Conservation (phyloP, 2,888 invertebrate genomes). For the Chrysolina haemoptera region DNA sequence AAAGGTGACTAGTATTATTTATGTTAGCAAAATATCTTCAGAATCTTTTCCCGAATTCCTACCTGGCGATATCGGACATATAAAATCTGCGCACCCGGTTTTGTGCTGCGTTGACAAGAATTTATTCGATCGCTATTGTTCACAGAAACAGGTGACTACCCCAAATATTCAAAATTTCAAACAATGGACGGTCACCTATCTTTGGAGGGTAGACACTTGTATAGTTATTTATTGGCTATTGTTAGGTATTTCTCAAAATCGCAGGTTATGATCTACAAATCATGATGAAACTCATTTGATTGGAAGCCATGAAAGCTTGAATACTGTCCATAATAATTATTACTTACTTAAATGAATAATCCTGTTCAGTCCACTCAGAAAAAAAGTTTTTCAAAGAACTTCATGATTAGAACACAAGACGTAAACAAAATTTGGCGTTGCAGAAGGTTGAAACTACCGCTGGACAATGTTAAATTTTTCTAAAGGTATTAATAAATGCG, state of each 20-base stretch:
- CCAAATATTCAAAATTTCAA: constrained; percentile 48
- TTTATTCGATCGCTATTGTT: constrained; percentile 46
- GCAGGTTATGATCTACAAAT: constrained; percentile 34
- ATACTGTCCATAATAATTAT: too few relatives aligned
- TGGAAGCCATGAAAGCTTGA: constrained; percentile 15
- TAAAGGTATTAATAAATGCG: too few relatives aligned
- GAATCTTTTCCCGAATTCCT: constrained; percentile 29
- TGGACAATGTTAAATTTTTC: too few relatives aligned
- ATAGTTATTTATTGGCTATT: constrained; percentile 46
- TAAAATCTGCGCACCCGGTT: constrained; percentile 44
- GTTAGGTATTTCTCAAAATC: constrained; percentile 43
- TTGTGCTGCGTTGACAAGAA: constrained; percentile 42
- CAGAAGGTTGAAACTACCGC: too few relatives aligned
- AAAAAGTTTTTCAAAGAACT: too few relatives aligned
- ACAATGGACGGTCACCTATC: constrained; percentile 47
- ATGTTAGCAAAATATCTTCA: constrained; percentile 29
- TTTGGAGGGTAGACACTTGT: constrained; percentile 43
- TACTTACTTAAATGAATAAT: too few relatives aligned
- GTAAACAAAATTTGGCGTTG: too few relatives aligned
- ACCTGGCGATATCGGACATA: constrained; percentile 43
- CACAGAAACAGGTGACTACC: constrained; percentile 46
- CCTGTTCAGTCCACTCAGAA: too few relatives aligned
- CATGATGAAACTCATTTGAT: constrained; percentile 10
- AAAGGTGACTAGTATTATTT: constrained; percentile 29
- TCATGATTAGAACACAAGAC: too few relatives aligned